Percentiles rank a stretch among this genome's conserved stretches.
Conservation (phyloP, 2,888 invertebrate species). For the Xestobium rufovillosum region DNA sequence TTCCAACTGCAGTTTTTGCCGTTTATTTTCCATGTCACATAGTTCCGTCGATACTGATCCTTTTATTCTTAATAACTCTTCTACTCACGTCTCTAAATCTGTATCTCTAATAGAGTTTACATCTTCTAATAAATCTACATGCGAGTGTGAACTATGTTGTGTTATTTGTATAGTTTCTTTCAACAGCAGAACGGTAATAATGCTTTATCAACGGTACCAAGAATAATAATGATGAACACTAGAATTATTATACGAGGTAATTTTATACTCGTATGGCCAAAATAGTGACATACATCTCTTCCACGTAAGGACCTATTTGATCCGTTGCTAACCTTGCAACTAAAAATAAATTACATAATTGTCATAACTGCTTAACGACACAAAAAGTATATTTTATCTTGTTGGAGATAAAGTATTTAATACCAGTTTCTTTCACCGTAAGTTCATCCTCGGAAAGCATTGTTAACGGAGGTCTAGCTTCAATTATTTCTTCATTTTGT, state of each 20-base stretch:
- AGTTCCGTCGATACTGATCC: slow-evolving; percentile 89
- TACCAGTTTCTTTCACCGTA: slow-evolving; percentile 89
- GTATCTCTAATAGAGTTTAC: slow-evolving; percentile 67
- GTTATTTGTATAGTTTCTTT: slow-evolving; percentile 57
- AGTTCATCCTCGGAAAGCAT: slow-evolving; percentile 83
- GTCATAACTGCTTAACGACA: too few species aligned
- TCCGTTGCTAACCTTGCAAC: slow-evolving; percentile 84
- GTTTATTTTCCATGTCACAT: slow-evolving; percentile 77
- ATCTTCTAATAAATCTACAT: slow-evolving; percentile 73
- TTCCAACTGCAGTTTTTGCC: slow-evolving; percentile 76
- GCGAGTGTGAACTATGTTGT: slow-evolving; percentile 59
- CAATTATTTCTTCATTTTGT: too few species aligned
- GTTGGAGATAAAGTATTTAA: too few species aligned
- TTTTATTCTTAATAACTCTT: slow-evolving; percentile 87
- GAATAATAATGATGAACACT: slow-evolving; percentile 66
- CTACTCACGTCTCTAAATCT: slow-evolving; percentile 75
- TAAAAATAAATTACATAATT: too few species aligned
- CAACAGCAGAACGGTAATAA: slow-evolving; percentile 82
- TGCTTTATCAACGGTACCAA: slow-evolving; percentile 71
- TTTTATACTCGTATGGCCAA: slow-evolving; percentile 64
- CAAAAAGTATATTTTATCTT: too few species aligned
- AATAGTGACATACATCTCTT: slow-evolving; percentile 44
- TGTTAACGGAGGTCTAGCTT: slow-evolving; percentile 57
- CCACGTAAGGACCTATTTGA: slow-evolving; percentile 73
- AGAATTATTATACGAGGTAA: slow-evolving; percentile 65